Evolutionary conservation across 2,113 vertebrate genomes (phyloP).

Genomic region (Pelodiscus sinensis): DNA sequence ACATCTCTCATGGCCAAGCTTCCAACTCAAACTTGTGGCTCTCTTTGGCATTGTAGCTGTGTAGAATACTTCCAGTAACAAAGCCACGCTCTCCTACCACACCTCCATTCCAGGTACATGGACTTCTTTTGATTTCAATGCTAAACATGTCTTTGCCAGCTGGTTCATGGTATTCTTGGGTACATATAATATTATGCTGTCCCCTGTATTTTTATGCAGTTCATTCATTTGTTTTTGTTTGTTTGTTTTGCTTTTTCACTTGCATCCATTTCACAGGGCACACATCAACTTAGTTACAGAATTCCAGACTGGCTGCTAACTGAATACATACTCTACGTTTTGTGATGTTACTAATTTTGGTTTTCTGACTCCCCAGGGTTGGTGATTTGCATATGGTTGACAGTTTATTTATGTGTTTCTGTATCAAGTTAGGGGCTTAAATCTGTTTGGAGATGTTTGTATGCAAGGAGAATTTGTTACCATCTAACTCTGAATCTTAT

Average conservation of each 20-base stretch:
- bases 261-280: not conserved
- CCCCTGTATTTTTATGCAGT: not conserved
- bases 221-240: too few species aligned
- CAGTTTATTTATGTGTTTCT: constrained; percentile 40
- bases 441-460: constrained; percentile 39
- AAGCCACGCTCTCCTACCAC: not conserved
- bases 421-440: constrained; percentile 11
- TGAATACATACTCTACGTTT: constrained; percentile 13
- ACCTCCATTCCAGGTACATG: not conserved
- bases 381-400: constrained; percentile 31
- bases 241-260: not conserved
- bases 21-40: not conserved
- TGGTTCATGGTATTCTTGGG: not conserved
- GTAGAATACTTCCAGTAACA: not conserved
- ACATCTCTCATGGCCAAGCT: not conserved
- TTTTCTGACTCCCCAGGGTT: not conserved
- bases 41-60: fast-evolving
- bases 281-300: constrained; percentile 26
- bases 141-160: not conserved
- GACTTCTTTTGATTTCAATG: not conserved
- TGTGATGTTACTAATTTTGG: constrained; percentile 7
- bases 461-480: constrained; percentile 41
- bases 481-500: constrained; percentile 49
- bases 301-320: constrained; percentile 19
- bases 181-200: not conserved